These are phyloP conservation scores for Chondrilla cf. caribensis DNA, from an alignment of 37 sponge, comb jelly and placozoan species.

Conservation along the genomic window DNA sequence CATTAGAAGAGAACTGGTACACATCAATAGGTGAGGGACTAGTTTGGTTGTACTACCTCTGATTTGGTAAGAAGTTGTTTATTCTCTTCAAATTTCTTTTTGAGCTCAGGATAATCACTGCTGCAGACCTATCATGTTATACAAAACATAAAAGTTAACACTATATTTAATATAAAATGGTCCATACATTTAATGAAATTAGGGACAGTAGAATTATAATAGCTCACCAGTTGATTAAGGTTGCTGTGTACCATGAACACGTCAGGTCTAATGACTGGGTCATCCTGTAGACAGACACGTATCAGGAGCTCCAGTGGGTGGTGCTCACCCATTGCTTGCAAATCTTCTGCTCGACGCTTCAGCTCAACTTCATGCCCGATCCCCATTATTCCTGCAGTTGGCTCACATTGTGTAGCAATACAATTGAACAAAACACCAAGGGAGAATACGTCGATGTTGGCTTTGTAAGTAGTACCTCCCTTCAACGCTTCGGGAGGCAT, in stretches of 20 bases:
- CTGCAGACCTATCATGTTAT: no score
- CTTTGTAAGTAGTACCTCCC: background rate
- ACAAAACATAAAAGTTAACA: no score
- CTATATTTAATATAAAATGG: no score
- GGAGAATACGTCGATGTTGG: conserved; percentile 5
- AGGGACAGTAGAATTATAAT: no score
- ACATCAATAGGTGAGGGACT: no score
- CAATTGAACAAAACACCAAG: background rate
- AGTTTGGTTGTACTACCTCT: no score
- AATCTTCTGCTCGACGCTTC: background rate
- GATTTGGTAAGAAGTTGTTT: no score
- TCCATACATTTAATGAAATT: no score
- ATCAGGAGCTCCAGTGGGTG: background rate
- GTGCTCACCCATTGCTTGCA: background rate
- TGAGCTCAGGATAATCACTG: no score
- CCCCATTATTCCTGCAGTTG: background rate
- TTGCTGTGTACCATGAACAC: background rate
- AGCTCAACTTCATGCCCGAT: background rate
- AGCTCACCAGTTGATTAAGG: no score
- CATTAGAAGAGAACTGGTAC: no score
- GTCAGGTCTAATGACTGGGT: background rate
- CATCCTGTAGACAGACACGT: background rate
- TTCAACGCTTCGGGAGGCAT: conserved; percentile 22
- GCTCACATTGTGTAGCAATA: background rate
- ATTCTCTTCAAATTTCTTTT: no score